Evolutionary conservation across 2,797 vertebrate genomes (phyloP).

Genomic region (Halcyon leucocephala): DNA sequence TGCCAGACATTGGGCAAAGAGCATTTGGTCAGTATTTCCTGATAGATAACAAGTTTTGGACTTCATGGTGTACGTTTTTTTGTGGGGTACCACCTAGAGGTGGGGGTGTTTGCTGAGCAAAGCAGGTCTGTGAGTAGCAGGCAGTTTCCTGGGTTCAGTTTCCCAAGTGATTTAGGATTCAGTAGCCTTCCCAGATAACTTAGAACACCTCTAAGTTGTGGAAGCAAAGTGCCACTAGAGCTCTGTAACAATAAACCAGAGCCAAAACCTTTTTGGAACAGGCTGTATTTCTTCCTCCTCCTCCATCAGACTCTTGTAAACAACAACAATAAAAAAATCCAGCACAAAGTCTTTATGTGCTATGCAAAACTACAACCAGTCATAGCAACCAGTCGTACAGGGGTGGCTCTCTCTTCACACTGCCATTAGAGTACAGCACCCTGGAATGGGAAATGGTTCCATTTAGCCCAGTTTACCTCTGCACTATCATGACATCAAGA

Average conservation of each 20-base stretch:
- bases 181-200: background rate
- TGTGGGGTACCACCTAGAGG: background rate
- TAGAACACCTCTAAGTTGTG: background rate
- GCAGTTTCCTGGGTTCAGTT: background rate
- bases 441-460: background rate
- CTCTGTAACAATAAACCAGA: background rate
- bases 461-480: background rate
- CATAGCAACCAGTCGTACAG: background rate
- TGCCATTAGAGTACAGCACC: background rate
- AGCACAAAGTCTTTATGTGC: background rate
- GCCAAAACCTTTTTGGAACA: background rate
- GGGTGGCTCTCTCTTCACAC: background rate
- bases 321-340: background rate
- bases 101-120: background rate
- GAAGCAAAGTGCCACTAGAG: background rate
- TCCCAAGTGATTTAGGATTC: background rate
- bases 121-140: background rate
- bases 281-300: background rate
- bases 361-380: background rate
- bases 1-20: background rate
- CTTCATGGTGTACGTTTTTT: background rate
- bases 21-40: background rate
- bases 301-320: background rate
- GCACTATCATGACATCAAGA: background rate
- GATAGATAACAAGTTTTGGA: background rate